Percentiles rank a stretch among this genome's conserved stretches.
phyloP scores from a whole-genome alignment of 2,113 vertebrate species.

The Aphyosemion australe region DNA sequence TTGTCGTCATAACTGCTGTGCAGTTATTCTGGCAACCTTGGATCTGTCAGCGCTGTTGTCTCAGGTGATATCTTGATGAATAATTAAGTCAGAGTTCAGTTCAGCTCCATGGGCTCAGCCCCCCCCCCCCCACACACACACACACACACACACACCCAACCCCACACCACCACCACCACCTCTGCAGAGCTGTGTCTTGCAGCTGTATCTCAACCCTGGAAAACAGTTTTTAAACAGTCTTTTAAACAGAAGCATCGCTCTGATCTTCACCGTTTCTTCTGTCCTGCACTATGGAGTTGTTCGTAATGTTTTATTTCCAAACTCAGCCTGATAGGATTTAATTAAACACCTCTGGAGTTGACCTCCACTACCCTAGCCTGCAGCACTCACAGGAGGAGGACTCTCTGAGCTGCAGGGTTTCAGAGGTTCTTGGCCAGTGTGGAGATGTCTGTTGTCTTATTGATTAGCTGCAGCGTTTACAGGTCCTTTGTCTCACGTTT shows the following conservation, averaged over 20 bases:
- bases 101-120: constrained; percentile 27
- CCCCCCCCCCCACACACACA: constrained; percentile 17
- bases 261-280: not conserved
- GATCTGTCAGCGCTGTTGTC: constrained; percentile 51
- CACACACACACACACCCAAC: too few species aligned
- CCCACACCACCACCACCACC: too few species aligned
- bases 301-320: not conserved
- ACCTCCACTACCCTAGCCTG: constrained; percentile 5
- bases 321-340: not conserved
- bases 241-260: constrained; percentile 32
- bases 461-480: constrained; percentile 10
- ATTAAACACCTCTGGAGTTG: constrained; percentile 29
- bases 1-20: constrained; percentile 3
- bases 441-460: constrained; percentile 13
- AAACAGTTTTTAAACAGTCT: constrained; percentile 23
- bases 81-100: constrained; percentile 65
- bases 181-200: too few species aligned
- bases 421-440: not conserved
- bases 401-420: not conserved
- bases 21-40: constrained; percentile 10
- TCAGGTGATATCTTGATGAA: constrained; percentile 71
- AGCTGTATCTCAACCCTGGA: constrained; percentile 21
- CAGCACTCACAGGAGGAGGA: not conserved
- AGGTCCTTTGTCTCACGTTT: constrained; percentile 8
- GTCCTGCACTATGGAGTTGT: not conserved